A percentile compares a stretch with the other conserved stretches of the same genome.
phyloP scores from a whole-genome alignment of 2,888 invertebrate species.

The Pseudococcus viburni region DNA sequence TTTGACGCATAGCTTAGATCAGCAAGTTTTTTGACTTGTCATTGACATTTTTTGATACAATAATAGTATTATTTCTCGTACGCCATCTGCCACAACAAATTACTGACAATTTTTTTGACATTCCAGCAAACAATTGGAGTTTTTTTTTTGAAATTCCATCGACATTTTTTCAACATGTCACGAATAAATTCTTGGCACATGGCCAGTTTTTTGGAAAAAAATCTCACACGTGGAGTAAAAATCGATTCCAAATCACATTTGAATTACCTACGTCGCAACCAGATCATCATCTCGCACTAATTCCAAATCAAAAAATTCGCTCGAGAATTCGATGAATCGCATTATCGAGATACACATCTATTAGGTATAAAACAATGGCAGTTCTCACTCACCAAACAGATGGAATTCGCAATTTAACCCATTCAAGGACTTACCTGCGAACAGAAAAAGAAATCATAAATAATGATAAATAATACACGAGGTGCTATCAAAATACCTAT shows the following conservation, averaged over 20 bases:
- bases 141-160: too few species aligned
- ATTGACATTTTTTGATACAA: too few species aligned
- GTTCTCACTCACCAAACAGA: not conserved
- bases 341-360: not conserved
- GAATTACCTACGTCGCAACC: not conserved
- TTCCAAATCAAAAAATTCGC: not conserved
- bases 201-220: not conserved
- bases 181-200: too few species aligned
- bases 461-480: not conserved
- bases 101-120: too few species aligned
- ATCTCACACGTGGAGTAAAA: not conserved
- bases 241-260: not conserved
- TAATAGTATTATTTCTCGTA: too few species aligned
- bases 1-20: too few species aligned
- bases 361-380: not conserved
- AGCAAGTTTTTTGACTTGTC: too few species aligned
- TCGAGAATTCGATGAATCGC: not conserved
- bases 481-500: not conserved
- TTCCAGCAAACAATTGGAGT: too few species aligned
- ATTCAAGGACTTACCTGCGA: slow-evolving; percentile 26
- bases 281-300: not conserved
- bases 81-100: too few species aligned
- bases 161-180: too few species aligned
- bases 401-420: not conserved
- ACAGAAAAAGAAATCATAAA: slow-evolving; percentile 10